Evolutionary conservation across 2,113 vertebrate species (phyloP).

Genomic region (Phylloscopus trochilus): DNA sequence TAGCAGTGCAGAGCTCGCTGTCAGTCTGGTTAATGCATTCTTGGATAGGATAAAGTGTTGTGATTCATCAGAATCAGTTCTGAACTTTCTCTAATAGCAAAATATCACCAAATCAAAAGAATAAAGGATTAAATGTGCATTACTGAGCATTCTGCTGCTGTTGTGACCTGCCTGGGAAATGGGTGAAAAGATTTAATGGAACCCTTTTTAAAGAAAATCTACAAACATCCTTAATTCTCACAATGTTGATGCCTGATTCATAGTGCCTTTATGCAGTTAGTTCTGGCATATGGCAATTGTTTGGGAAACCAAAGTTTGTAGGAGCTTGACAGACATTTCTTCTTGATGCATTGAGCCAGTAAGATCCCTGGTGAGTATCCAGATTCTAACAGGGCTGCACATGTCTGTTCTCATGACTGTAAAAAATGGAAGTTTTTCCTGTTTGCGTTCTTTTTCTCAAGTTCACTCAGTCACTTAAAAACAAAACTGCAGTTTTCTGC

Average conservation of each 20-base stretch:
- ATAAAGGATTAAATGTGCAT: background rate
- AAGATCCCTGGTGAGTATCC: constrained; percentile 47
- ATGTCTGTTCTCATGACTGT: constrained; percentile 19
- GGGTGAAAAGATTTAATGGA: background rate
- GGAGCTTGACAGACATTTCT: constrained; percentile 53
- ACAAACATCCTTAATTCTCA: background rate
- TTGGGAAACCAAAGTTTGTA: constrained; percentile 50
- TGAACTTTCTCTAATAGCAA: background rate
- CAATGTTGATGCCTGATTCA: background rate
- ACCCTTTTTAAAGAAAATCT: background rate
- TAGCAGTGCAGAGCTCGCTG: accelerated
- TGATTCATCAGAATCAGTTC: background rate
- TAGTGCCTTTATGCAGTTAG: background rate
- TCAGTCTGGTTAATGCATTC: background rate
- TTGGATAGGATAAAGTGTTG: background rate
- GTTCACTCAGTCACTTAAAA: background rate
- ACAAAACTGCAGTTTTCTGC: background rate
- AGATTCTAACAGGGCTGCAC: constrained; percentile 39
- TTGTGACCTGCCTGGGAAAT: background rate
- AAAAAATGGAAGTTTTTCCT: constrained; percentile 9
- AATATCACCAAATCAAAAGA: background rate
- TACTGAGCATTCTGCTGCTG: background rate
- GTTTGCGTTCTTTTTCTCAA: constrained; percentile 16
- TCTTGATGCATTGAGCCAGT: constrained; percentile 43
- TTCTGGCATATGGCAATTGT: constrained; percentile 43